A percentile compares a stretch with the other conserved stretches of the same genome.
Conservation (phyloP, 1,140 invertebrate species). For the Microplitis mediator region DNA sequence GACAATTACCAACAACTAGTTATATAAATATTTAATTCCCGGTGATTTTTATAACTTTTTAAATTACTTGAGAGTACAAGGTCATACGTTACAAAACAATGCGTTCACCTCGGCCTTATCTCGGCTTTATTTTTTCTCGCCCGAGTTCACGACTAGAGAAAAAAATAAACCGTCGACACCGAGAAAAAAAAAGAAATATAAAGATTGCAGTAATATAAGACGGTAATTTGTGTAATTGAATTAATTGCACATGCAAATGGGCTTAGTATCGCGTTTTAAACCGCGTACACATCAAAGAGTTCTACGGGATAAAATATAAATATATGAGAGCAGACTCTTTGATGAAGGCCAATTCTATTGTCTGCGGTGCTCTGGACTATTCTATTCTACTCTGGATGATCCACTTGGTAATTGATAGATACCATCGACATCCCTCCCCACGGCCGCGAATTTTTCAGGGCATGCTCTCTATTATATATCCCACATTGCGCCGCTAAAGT, state of each 20-base stretch:
- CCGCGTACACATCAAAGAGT: no score
- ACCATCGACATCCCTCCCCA: not conserved
- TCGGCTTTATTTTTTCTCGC: not conserved
- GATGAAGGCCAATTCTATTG: constrained; percentile 45
- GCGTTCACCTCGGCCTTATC: constrained; percentile 22
- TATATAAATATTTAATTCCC: no score
- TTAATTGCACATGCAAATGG: constrained; percentile 41
- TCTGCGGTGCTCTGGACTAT: constrained; percentile 12
- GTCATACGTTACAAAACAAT: not conserved
- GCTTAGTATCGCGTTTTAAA: not conserved
- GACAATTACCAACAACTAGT: no score
- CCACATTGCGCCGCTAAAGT: not conserved
- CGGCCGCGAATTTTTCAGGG: not conserved
- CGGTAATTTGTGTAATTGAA: constrained; percentile 31
- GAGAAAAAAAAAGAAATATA: not conserved
- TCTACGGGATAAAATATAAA: not conserved
- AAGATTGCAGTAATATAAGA: not conserved
- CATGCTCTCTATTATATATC: not conserved
- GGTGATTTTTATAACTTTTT: no score
- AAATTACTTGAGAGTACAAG: not conserved
- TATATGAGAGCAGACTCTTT: constrained; percentile 12
- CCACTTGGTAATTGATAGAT: constrained; percentile 52
- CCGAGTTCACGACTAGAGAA: constrained; percentile 1
- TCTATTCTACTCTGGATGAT: constrained; percentile 20
- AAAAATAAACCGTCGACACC: not conserved